Evolutionary conservation across 2,888 invertebrate species (phyloP).

Genomic region (Balanococcus diminutus): DNA sequence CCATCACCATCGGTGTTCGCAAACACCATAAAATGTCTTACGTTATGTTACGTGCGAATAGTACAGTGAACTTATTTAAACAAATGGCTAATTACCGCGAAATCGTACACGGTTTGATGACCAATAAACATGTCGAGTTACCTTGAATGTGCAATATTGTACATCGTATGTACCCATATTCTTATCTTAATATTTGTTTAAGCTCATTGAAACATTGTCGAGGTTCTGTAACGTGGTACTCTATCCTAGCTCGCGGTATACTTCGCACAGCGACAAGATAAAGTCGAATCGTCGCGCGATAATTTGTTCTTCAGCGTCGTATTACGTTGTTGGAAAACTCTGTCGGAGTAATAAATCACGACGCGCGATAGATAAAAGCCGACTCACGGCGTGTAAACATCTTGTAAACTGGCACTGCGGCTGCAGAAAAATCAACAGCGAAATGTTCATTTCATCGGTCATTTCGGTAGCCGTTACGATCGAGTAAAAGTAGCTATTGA

Average conservation of each 20-base stretch:
- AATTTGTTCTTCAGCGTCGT: neutral
- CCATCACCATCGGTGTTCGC: neutral
- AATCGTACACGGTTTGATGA: neutral
- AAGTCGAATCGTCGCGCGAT: neutral
- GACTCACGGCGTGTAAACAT: neutral
- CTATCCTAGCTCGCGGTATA: neutral
- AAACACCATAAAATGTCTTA: neutral
- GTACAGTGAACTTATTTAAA: constrained; percentile 8
- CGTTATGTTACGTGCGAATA: neutral
- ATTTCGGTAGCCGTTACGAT: neutral
- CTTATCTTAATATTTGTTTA: constrained; percentile 17
- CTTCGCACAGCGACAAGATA: neutral
- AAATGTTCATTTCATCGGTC: neutral
- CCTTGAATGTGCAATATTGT: neutral
- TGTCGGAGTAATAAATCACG: constrained; percentile 10
- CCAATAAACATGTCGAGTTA: neutral
- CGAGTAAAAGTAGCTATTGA: neutral
- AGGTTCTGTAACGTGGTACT: neutral
- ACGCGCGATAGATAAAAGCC: constrained; percentile 7
- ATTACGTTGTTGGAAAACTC: constrained; percentile 19
- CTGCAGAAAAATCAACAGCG: neutral
- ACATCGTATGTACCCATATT: neutral
- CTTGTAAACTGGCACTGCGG: neutral
- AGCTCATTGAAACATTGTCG: constrained; percentile 8
- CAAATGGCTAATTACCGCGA: constrained; percentile 11